Base-by-base conservation (phyloP, 2,888 invertebrate species). In the Isotomurus palustris region DNA sequence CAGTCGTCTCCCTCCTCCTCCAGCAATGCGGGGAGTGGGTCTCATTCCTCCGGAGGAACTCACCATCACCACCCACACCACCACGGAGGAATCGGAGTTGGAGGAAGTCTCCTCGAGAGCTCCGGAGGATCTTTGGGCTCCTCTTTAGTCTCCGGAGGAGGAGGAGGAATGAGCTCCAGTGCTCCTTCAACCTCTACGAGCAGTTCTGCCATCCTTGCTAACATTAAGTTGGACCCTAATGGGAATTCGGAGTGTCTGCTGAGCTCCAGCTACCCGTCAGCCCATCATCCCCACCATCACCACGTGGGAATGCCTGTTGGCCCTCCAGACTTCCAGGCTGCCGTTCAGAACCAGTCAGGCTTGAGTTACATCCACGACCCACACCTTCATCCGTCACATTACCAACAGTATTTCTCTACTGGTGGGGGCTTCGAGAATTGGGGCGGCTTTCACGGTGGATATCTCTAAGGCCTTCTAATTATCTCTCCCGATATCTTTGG, bases 381-480 rank as follows among this genome's bases (percentile, higher is more conserved):
- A 35, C 64, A 64, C 57, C 54, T 64, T 22, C 66, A 68, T 27
- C 29, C 57, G 5, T 28, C 60, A 1, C 60, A 66, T 45, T 66
- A 68, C 27, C 68, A 64, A 56, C 68, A 68, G 66, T 68, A 68
- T 64, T 66, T 68, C 48, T 58, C 55, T 14, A 3, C 60, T 27
- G 60, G 60, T 40, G 58, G 60, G 19, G 64, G 64, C 41, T 60
- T 62, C 1, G 66, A 66, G 17, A 66, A 63, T 36, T 66, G 66
- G 66, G 41, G 57, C 5, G 56, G 56, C n/a, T 65, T 65, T 53
- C 62, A 65, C 52, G 57, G 60, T 8, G 55, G 53, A n/a, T 65
- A 65, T 28, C 57, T 61, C 52, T 58, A 48, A 48, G 28, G 5
- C 14, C 4, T 19, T 22, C 12, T 24, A 27, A 43, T 21, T 40